Base-by-base conservation (phyloP, 2,797 vertebrate genomes). In the Coluber constrictor region DNA sequence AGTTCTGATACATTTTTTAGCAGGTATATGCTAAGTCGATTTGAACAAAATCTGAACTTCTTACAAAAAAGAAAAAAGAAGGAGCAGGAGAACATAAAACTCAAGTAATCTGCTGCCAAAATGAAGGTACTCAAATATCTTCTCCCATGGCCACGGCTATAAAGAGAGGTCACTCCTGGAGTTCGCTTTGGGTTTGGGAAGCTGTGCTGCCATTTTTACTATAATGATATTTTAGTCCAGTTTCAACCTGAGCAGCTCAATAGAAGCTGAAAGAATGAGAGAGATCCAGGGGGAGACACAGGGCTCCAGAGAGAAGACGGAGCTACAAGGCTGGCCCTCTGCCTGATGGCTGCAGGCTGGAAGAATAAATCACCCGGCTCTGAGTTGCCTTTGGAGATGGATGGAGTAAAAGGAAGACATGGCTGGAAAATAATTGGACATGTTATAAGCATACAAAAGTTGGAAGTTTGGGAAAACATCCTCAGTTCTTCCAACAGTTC, bases 401-500 rank as follows among this genome's bases (percentile, higher is more conserved):
- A 91, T 63, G 13, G 90, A 91, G 70, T 57, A 55, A 63, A 93
- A 86, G 87, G 57, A 91, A 93, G 86, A 55, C 57, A 91, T 43
- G 87, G 70, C 93, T 93, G 86, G 70, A 86, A 89, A 88, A 93
- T 79, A 89, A 89, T 87, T 89, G 32, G 43, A 63, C 25, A 47
- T 79, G 13, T 93, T 93, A 6, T 91, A 93, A 93, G 87, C 43
- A 63, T 86, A 89, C 57, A 86, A 86, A 91, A 86, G 90, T 89
- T 93, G 87, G 93, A 88, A 86, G 70, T 59, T 89, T 23, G 70
- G n/a, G 57, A 11, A 87, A 89, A 91, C 55, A 89, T 47, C 25
- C 74, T 93, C 90, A 93, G 87, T 93, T 93, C 93, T 93, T 93
- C 90, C 93, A 93, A 66, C 5, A 43, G 27, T 66, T 91, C 87